Evolutionary conservation across 2,888 invertebrate species (phyloP).

Genomic region (Cylloceria caligata): DNA sequence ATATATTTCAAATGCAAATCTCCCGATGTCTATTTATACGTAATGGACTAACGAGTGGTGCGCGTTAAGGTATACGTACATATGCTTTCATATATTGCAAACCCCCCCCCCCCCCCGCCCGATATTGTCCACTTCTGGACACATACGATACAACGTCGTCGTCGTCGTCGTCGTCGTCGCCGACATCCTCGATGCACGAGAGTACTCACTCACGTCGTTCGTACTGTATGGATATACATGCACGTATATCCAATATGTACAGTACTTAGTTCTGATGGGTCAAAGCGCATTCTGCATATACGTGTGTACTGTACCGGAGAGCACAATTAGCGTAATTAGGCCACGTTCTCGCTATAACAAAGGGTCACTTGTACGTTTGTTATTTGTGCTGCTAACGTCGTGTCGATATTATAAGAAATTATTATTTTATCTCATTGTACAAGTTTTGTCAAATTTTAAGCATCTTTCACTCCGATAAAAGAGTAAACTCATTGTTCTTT

Average conservation of each 20-base stretch:
- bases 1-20: conserved; percentile 65
- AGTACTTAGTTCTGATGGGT: conserved; percentile 36
- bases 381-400: background rate
- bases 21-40: conserved; percentile 63
- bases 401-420: background rate
- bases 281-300: conserved; percentile 30
- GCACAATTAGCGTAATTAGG: conserved; percentile 69
- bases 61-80: conserved; percentile 14
- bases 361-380: conserved; percentile 53
- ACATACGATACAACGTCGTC: conserved; percentile 13
- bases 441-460: background rate
- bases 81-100: conserved; percentile 22
- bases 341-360: conserved; percentile 62
- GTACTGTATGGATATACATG: conserved; percentile 19
- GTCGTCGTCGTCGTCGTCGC: conserved; percentile 28
- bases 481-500: background rate
- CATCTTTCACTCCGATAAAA: background rate
- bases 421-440: background rate
- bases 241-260: conserved; percentile 39
- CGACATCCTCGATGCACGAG: conserved; percentile 40
- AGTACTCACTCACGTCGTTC: conserved; percentile 13
- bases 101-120: too few species aligned
- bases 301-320: conserved; percentile 44
- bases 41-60: conserved; percentile 56
- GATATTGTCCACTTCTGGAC: too few species aligned